Evolutionary conservation across 2,797 vertebrate genomes (phyloP).

Genomic region (Aplochiton taeniatus): DNA sequence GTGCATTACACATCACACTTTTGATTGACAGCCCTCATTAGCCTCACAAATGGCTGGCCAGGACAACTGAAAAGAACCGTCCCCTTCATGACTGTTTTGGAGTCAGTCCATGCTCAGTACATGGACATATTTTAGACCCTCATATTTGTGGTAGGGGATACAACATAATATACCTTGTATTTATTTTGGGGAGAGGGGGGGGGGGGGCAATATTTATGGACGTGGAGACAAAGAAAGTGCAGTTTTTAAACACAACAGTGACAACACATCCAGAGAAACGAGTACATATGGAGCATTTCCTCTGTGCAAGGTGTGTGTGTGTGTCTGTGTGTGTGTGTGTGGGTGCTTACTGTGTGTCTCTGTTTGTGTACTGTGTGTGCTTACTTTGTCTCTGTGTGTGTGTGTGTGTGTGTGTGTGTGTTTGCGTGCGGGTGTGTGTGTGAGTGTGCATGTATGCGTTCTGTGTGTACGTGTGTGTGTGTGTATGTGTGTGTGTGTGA

Average conservation of each 20-base stretch:
- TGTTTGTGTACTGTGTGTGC: too few relatives aligned
- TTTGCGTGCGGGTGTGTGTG: conserved; percentile 15
- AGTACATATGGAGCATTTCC: conserved; percentile 28
- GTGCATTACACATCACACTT: too few relatives aligned
- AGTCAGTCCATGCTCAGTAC: too few relatives aligned
- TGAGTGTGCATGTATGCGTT: conserved; percentile 14
- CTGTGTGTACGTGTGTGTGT: neutral
- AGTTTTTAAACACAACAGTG: conserved; percentile 42
- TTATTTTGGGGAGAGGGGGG: too few relatives aligned
- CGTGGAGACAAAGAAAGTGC: conserved; percentile 66
- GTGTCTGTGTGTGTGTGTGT: conserved; percentile 9
- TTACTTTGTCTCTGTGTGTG: conserved; percentile 19
- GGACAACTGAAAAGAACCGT: too few relatives aligned
- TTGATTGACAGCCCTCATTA: too few relatives aligned
- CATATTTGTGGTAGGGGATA: too few relatives aligned
- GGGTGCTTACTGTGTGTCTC: neutral
- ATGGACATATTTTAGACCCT: too few relatives aligned
- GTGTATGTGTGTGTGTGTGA: conserved; percentile 9
- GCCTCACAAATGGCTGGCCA: too few relatives aligned
- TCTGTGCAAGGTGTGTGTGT: conserved; percentile 9
- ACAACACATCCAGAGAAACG: conserved; percentile 41
- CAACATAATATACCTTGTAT: too few relatives aligned
- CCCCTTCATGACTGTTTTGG: too few relatives aligned
- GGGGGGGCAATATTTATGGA: conserved; percentile 5
- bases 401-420: conserved; percentile 1